These are phyloP conservation scores for Okamejei kenojei DNA, from an alignment of 2,797 vertebrate genomes.

Conservation along the genomic window DNA sequence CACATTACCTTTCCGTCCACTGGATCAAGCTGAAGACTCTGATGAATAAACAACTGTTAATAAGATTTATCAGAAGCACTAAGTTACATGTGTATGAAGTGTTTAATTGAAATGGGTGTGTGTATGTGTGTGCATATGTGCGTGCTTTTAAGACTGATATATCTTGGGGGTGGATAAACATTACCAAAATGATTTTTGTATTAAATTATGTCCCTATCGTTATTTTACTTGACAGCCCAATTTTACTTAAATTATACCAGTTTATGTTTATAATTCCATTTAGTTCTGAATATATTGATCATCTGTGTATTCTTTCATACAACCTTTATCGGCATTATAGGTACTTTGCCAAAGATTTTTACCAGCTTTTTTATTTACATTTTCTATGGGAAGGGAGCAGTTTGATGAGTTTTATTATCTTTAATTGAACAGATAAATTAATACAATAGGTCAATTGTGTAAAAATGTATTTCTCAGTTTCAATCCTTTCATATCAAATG, in stretches of 20 bases:
- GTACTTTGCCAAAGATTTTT: neutral
- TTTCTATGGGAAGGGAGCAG: neutral
- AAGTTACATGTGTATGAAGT: neutral
- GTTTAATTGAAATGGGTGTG: slow-evolving; percentile 4
- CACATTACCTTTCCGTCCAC: slow-evolving; percentile 53
- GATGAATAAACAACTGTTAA: slow-evolving; percentile 39
- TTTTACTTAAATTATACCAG: neutral
- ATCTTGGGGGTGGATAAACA: neutral
- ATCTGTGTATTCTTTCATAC: neutral
- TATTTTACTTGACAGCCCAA: neutral
- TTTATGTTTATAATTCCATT: neutral
- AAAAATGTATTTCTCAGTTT: slow-evolving; percentile 21
- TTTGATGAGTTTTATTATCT: slow-evolving; percentile 4
- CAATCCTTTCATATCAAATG: slow-evolving; percentile 14
- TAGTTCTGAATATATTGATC: neutral
- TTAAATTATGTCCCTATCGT: slow-evolving; percentile 5
- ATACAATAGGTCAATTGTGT: neutral
- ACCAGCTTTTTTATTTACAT: slow-evolving; percentile 8
- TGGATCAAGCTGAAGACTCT: slow-evolving; percentile 49
- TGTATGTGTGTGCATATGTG: neutral
- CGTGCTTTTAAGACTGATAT: neutral
- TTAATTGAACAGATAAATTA: slow-evolving; percentile 11
- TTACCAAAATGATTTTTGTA: neutral
- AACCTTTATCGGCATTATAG: neutral
- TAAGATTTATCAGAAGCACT: neutral